Base-by-base conservation (phyloP, 2,797 vertebrate species). In the Morus bassanus region DNA sequence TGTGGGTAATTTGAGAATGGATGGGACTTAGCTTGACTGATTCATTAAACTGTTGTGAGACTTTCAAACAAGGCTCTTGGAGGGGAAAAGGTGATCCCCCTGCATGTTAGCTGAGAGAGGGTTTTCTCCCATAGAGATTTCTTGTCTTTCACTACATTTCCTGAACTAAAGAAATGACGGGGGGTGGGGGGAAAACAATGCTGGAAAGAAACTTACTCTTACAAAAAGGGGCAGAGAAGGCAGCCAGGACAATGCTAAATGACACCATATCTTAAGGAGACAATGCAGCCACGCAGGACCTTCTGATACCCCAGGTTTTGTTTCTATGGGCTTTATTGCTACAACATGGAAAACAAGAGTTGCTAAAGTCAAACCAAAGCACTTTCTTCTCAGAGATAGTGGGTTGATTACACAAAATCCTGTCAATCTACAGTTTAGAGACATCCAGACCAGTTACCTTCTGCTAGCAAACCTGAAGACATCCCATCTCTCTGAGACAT, bases 1-100 rank as follows among this genome's bases (percentile, higher is more conserved):
- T 68, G 31, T 45, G 35, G 33, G 41, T 72, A 50, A 53, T 57
- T 72, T 41, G 25, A 7, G 11, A 39, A 6, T 21, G 12, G 30
- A 23, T 46, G 19, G 0, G 0, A 31, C 13, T 46, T 68, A 64
- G 3, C 11, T 45, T 25, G 7, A 31, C 30, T 2, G 7, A 82
- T 41, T 51, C 23, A 33, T 12, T 4, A 72, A 80, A 43, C 9
- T 6, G 2, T 1, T 12, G 19, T 76, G 59, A 76, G 39, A 54
- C 22, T 65, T 72, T 89, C 59, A 48, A 56, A 70, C 11, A 50
- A 46, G 70, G 11, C 9, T 31, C 39, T 64, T 65, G 21, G 30
- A 77, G 13, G 30, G 33, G 28, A 70, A 68, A 37, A 54, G 8
- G 21, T 56, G 18, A 56, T 50, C 7, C 18, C 10, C 10, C 30